Conservation (phyloP, 2,797 vertebrate species). For the Enteromius mattozi region DNA sequence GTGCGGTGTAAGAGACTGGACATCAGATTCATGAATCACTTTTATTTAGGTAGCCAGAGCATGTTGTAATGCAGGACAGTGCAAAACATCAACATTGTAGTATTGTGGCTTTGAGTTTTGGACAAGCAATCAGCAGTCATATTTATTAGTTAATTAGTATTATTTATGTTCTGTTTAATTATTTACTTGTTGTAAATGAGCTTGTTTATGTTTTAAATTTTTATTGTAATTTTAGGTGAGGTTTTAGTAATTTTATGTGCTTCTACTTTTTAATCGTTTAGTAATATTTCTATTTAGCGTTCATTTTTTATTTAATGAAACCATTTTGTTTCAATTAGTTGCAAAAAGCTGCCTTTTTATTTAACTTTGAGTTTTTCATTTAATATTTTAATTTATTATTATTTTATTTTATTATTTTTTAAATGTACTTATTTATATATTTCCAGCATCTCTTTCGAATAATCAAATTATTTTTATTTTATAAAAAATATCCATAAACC, state of each 20-base stretch:
- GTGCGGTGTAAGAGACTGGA: background rate
- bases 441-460: background rate
- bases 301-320: background rate
- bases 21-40: background rate
- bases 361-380: background rate
- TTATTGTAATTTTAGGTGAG: background rate
- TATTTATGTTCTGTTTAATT: background rate
- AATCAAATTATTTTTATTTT: background rate
- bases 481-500: background rate
- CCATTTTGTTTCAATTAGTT: background rate
- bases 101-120: background rate
- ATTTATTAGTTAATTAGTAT: background rate
- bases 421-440: background rate
- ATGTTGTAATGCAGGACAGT: background rate
- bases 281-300: background rate
- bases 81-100: background rate
- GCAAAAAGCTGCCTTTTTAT: background rate
- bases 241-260: background rate
- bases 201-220: background rate
- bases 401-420: too few relatives aligned
- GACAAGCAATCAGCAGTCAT: background rate
- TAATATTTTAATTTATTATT: too few relatives aligned
- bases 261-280: background rate
- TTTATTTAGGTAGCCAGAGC: background rate
- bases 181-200: background rate